Base-by-base conservation (phyloP, 2,797 vertebrate genomes). In the Ispidina lecontei region DNA sequence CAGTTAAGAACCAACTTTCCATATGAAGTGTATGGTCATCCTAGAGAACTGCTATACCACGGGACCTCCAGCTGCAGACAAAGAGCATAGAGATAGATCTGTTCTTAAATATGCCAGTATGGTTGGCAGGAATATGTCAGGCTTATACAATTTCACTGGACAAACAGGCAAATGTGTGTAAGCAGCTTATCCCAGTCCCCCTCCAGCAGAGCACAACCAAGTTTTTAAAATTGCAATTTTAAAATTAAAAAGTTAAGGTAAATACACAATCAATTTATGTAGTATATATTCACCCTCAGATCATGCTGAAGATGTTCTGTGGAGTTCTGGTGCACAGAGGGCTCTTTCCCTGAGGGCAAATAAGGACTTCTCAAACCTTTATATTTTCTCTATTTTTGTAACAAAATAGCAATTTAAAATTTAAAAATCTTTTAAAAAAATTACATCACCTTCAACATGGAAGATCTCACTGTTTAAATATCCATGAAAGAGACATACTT, bases 321-420 rank as follows among this genome's bases (percentile, higher is more conserved):
- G 97, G 97, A 98, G 97, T 97, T 97, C 97, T 98, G 97, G 97
- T 98, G 98, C 97, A 98, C 92, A 98, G 97, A 98, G 97, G 97
- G 97, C 95, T 97, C 97, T 98, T 98, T 98, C 98, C 98, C 98
- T 98, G 98, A 98, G 98, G 98, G 94, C 97, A 97, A 97, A 97
- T 97, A 97, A 97, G 96, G 96, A 97, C 97, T 97, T 98, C 96
- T 97, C 97, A 77, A 97, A 97, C 97, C 96, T 97, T 97, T 97
- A 97, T 97, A 97, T 96, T 96, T 97, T 97, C 96, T 98, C 97
- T 98, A 97, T 98, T 98, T 97, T 98, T 97, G 97, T 97, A 98
- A 98, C 97, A 98, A 98, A 98, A 98, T 98, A 98, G 97, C 96
- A 97, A 97, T 97, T 97, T 97, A 97, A 97, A 97, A 97, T 97